A percentile compares a stretch with the other conserved stretches of the same genome.
phyloP scores from a whole-genome alignment of 2,113 vertebrate species.

The Gnathonemus longibarbis region DNA sequence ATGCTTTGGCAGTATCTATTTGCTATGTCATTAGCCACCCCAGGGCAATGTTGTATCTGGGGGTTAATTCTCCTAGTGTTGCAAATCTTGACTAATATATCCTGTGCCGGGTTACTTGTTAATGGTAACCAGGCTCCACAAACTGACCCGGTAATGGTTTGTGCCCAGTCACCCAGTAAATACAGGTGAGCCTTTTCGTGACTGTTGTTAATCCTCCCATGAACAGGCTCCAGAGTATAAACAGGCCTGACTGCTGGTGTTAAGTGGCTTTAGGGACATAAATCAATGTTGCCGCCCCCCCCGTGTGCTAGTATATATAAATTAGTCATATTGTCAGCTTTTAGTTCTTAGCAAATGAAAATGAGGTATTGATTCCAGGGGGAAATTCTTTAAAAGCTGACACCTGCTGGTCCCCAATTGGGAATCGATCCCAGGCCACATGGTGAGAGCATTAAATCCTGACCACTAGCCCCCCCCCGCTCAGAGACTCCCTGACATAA shows the following conservation, averaged over 20 bases:
- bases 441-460: background rate
- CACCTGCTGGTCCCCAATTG: background rate
- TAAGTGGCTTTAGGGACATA: background rate
- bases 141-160: background rate
- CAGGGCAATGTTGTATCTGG: background rate
- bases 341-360: background rate
- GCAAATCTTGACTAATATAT: background rate
- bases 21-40: background rate
- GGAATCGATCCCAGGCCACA: background rate
- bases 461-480: background rate
- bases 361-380: background rate
- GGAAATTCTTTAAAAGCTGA: background rate
- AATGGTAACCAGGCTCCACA: background rate
- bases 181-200: background rate
- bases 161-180: background rate
- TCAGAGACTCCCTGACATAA: background rate
- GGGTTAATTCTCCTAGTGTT: background rate
- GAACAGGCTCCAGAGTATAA: background rate
- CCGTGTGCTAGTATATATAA: background rate
- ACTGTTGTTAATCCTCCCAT: background rate
- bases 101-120: background rate
- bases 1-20: background rate
- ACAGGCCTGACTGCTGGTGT: background rate
- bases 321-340: background rate
- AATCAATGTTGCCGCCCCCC: background rate